phyloP scores from a whole-genome alignment of 2,888 invertebrate species.

The Oscheius sp. region DNA sequence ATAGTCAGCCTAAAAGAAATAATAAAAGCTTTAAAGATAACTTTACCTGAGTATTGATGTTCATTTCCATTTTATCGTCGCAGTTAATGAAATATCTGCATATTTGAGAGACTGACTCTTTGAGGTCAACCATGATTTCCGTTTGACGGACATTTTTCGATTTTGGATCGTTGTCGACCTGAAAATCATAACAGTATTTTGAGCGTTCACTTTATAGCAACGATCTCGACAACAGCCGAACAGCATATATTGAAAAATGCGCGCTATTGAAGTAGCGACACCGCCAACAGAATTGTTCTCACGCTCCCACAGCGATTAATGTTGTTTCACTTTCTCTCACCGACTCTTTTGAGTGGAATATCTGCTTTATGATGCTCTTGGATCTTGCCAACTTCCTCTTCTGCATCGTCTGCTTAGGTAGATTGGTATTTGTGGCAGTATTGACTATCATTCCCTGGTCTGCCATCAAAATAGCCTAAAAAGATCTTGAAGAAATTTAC shows the following conservation, averaged over 20 bases:
- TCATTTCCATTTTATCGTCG: constrained; percentile 83
- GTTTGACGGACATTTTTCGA: constrained; percentile 98
- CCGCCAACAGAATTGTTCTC: neutral
- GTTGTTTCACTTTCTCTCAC: constrained; percentile 31
- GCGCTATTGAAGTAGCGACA: neutral
- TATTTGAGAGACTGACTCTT: constrained; percentile 92
- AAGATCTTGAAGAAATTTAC: neutral
- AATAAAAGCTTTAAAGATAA: neutral
- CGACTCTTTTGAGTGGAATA: constrained; percentile 61
- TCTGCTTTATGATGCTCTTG: constrained; percentile 82
- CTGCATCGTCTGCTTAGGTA: constrained; percentile 84
- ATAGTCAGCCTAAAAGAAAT: constrained; percentile 83
- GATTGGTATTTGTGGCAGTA: constrained; percentile 83
- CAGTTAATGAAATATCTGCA: constrained; percentile 93
- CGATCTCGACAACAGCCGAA: too few relatives aligned
- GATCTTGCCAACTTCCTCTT: constrained; percentile 88
- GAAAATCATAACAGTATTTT: constrained; percentile 14
- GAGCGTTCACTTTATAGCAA: too few relatives aligned
- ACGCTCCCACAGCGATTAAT: neutral
- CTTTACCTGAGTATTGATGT: constrained; percentile 55
- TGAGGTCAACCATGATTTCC: constrained; percentile 94
- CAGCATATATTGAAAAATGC: too few relatives aligned
- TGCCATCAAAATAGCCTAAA: constrained; percentile 89
- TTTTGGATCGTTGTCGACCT: constrained; percentile 67
- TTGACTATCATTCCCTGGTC: constrained; percentile 93